Conservation (phyloP, 2,888 invertebrate species). For the Drosophila monieri region DNA sequence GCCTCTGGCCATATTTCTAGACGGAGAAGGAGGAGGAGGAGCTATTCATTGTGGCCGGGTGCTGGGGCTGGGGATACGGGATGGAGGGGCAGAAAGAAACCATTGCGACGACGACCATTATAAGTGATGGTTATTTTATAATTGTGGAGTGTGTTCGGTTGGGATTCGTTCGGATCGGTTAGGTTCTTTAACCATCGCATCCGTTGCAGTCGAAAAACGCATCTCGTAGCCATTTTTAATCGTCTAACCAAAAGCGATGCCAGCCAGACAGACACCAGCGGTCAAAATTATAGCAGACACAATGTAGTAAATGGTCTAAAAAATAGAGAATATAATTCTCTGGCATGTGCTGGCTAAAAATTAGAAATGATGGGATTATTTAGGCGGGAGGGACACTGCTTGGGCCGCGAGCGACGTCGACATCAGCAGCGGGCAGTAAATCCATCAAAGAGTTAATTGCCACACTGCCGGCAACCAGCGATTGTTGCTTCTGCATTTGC, state of each 20-base stretch:
- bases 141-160: conserved; percentile 59
- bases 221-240: conserved; percentile 71
- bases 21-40: conserved; percentile 2
- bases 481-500: conserved; percentile 33
- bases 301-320: neutral
- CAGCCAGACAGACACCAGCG: neutral
- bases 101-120: conserved; percentile 56
- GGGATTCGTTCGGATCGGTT: conserved; percentile 18
- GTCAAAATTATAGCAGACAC: neutral
- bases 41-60: neutral
- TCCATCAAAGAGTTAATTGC: conserved; percentile 77
- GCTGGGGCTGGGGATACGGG: neutral
- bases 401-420: conserved; percentile 25
- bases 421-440: conserved; percentile 55
- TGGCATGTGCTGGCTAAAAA: neutral
- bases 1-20: conserved; percentile 47
- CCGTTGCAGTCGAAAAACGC: conserved; percentile 69
- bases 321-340: neutral
- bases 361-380: too few relatives aligned
- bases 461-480: conserved; percentile 64
- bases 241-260: conserved; percentile 39
- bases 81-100: neutral
- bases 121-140: conserved; percentile 77
- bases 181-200: conserved; percentile 51
- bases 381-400: too few relatives aligned